Evolutionary conservation across 2,113 vertebrate species (phyloP).

Genomic region (Asarcornis scutulata): DNA sequence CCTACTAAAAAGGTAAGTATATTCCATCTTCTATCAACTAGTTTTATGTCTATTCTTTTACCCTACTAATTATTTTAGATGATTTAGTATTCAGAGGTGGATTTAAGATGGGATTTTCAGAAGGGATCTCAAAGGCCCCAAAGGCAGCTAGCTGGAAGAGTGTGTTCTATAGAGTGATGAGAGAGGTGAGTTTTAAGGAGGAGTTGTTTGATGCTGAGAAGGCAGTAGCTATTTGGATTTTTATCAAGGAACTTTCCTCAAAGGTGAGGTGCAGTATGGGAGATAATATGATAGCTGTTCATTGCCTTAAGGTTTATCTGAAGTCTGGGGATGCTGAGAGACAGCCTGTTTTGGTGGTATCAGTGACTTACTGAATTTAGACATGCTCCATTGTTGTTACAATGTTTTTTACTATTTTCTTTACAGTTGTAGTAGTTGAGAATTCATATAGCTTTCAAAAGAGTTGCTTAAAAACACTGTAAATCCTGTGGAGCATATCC

Average conservation of each 20-base stretch:
- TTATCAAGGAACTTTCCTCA: neutral
- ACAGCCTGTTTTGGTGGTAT: neutral
- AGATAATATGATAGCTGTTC: neutral
- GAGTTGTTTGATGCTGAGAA: neutral
- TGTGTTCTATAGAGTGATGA: neutral
- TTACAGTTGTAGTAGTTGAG: neutral
- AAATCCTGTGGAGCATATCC: neutral
- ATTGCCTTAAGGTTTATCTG: neutral
- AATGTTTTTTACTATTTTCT: neutral
- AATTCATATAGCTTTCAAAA: neutral
- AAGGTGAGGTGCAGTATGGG: neutral
- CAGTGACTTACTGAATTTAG: neutral
- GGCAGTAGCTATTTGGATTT: neutral
- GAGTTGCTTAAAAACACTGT: neutral
- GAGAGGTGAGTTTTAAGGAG: neutral
- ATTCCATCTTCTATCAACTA: neutral
- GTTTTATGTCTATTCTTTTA: neutral
- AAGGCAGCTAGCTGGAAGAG: neutral
- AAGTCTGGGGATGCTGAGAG: neutral
- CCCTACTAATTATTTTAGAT: neutral
- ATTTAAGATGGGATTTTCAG: neutral
- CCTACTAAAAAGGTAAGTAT: constrained; percentile 92
- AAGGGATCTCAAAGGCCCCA: neutral
- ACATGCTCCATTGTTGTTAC: neutral
- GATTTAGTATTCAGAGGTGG: neutral